Conservation (phyloP, 2,113 vertebrate species). For the Heteronetta atricapilla region DNA sequence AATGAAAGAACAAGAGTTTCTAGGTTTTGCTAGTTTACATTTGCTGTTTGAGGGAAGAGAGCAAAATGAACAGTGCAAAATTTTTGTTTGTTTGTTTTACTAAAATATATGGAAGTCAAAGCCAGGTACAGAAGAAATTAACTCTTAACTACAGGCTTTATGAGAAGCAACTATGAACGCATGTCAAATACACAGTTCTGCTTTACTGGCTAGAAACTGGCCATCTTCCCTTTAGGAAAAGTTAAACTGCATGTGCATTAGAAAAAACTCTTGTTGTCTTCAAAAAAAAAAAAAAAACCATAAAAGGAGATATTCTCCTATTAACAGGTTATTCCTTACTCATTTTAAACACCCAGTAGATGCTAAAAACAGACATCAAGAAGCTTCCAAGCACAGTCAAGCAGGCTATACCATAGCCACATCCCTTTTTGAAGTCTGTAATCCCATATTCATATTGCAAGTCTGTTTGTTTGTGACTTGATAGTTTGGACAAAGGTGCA, state of each 20-base stretch:
- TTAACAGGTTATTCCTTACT: not conserved
- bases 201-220: slow-evolving; percentile 54
- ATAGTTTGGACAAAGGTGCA: slow-evolving; percentile 47
- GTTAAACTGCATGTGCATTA: slow-evolving; percentile 48
- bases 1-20: slow-evolving; percentile 53
- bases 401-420: slow-evolving; percentile 31
- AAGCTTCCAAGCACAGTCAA: slow-evolving; percentile 52
- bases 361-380: slow-evolving; percentile 37
- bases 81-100: slow-evolving; percentile 55
- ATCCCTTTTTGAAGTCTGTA: slow-evolving; percentile 14
- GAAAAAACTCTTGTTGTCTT: slow-evolving; percentile 49
- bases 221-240: slow-evolving; percentile 58
- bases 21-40: slow-evolving; percentile 56
- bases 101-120: slow-evolving; percentile 64
- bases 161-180: slow-evolving; percentile 33
- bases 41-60: slow-evolving; percentile 50
- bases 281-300: slow-evolving; percentile 4
- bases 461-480: not conserved
- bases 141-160: slow-evolving; percentile 30
- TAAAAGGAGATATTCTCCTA: slow-evolving; percentile 14
- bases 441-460: slow-evolving; percentile 11
- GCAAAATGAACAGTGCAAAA: slow-evolving; percentile 78
- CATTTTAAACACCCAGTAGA: not conserved
- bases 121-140: slow-evolving; percentile 36
- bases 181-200: slow-evolving; percentile 40